Evolutionary conservation across 2,888 invertebrate species (phyloP), one percentile per base, ranked within the genome.

Genomic region (Caenorhabditis zanzibari): DNA sequence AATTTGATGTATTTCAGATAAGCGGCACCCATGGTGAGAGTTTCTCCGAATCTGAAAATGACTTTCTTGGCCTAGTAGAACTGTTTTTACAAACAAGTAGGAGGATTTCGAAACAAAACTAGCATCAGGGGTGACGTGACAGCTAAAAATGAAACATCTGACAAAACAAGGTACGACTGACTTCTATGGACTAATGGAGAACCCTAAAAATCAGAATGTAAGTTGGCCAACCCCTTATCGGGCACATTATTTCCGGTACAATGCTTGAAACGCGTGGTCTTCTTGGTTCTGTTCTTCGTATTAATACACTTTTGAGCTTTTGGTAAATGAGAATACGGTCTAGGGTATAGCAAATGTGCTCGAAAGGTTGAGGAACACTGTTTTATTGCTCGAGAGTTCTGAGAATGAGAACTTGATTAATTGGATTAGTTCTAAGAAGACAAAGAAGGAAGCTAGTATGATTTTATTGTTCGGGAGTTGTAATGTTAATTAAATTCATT

Each of bases 261-360:
- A 54, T 54, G 54, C 24, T 47, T 47, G n/a, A 6, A 19, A 52
- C 52, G 24, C 52, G 52, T 52, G 52, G 22, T 52, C 52, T 19
- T 52, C 49, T 49, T 12, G 49, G 26, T 56, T 56, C 52, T 52
- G 52, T 56, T 56, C 56, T 56, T 56, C 28, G 56, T 32, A n/a
- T 56, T 38, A 12, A 38, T 38, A 38, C 38, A 10, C 12, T 38
- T 38, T 38, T 38, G 38, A 12, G 38, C 38, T 38, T 38, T 38
- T 38, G 38, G 38, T 38, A 38, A 38, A 38, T 38, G 38, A 38
- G 38, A 12, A 38, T 38, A 38, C 38, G 10, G 38, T 38, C 38
- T 38, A 32, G 38, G 12, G 38, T 12, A 38, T 10, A 12, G 12
- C 38, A 38, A 6, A 38, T 12, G 38, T 38, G 10, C 10, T 12